Evolutionary conservation across 2,797 vertebrate species (phyloP).

Genomic region (Triplophysa bombifrons): DNA sequence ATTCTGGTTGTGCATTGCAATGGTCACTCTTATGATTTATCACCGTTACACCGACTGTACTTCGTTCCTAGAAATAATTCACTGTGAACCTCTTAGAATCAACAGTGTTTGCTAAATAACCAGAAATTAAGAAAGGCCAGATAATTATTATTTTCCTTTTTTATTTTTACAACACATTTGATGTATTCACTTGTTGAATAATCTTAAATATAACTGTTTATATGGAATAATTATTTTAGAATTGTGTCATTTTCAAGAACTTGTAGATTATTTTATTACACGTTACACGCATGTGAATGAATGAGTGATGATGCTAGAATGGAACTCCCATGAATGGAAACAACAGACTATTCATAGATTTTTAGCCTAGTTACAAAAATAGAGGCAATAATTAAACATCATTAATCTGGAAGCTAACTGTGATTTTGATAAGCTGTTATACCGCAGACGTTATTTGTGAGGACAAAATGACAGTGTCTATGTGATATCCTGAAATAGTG

Average conservation of each 20-base stretch:
- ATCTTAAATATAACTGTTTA: background rate
- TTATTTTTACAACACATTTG: background rate
- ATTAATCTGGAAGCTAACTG: constrained; percentile 3
- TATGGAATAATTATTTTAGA: background rate
- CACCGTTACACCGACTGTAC: background rate
- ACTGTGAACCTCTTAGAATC: background rate
- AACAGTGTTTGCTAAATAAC: background rate
- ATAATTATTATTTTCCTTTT: too few relatives aligned
- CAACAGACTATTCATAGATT: constrained; percentile 17
- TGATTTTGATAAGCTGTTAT: constrained; percentile 15
- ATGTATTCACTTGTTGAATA: background rate
- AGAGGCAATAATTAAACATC: constrained; percentile 43
- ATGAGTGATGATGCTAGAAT: background rate
- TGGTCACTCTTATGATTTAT: background rate
- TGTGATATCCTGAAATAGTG: constrained; percentile 20
- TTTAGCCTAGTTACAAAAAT: constrained; percentile 43
- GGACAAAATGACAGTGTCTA: background rate
- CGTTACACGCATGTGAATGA: background rate
- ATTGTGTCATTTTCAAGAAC: background rate
- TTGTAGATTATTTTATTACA: background rate
- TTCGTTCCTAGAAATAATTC: background rate
- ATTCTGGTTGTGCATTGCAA: background rate
- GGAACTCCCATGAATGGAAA: constrained; percentile 7
- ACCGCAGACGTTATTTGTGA: constrained; percentile 8
- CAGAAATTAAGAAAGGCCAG: too few relatives aligned